These are phyloP conservation scores for Lates calcarifer DNA, from an alignment of 2,113 vertebrate genomes.

Conservation along the genomic window DNA sequence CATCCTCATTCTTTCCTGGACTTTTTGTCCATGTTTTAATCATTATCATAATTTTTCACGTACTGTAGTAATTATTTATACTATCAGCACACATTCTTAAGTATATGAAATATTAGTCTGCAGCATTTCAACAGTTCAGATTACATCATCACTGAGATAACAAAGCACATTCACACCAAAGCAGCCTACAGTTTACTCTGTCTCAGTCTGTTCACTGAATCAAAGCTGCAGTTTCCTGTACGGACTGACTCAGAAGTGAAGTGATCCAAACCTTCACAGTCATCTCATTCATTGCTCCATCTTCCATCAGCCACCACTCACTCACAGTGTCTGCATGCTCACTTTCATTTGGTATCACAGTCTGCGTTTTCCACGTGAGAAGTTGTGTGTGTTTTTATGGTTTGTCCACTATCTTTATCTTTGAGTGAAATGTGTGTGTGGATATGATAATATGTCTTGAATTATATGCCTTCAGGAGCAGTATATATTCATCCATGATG, in stretches of 20 bases:
- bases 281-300: slow-evolving; percentile 55
- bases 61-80: background rate
- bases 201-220: background rate
- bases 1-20: background rate
- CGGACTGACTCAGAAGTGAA: slow-evolving; percentile 20
- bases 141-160: background rate
- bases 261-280: background rate
- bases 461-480: slow-evolving; percentile 89
- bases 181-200: slow-evolving; percentile 12
- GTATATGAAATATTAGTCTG: background rate
- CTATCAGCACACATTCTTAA: background rate
- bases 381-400: background rate
- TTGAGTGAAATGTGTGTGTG: background rate
- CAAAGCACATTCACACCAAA: background rate
- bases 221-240: slow-evolving; percentile 6
- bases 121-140: background rate
- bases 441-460: slow-evolving; percentile 32
- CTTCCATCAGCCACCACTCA: slow-evolving; percentile 58
- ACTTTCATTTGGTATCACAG: slow-evolving; percentile 34
- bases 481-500: slow-evolving; percentile 99
- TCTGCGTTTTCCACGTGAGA: slow-evolving; percentile 1
- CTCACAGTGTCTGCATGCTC: slow-evolving; percentile 47
- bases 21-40: background rate
- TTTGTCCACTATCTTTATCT: slow-evolving; percentile 10
- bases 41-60: background rate